Evolutionary conservation across 1,140 invertebrate genomes (phyloP).

Genomic region (Temnothorax curvispinosus): DNA sequence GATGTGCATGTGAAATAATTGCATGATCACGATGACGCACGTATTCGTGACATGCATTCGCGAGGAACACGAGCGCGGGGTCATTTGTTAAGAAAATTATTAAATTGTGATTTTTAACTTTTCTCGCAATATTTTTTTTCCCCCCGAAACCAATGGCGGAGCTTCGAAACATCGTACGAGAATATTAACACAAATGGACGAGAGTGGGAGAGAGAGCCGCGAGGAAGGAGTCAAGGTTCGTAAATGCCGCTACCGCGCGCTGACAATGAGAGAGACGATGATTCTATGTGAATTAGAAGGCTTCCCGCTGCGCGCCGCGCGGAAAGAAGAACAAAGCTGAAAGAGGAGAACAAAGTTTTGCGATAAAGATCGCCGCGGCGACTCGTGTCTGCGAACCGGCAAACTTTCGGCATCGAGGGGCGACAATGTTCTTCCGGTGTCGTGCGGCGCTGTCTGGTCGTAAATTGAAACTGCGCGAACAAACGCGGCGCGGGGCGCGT

Average conservation of each 20-base stretch:
- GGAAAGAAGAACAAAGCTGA: conserved; percentile 55
- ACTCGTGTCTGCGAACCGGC: conserved; percentile 46
- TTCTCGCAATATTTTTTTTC: neutral
- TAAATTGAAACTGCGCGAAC: conserved; percentile 59
- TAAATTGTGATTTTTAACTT: neutral
- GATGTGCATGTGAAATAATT: neutral
- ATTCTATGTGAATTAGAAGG: conserved; percentile 58
- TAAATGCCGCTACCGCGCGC: conserved; percentile 32
- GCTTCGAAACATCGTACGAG: neutral
- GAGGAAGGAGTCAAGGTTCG: conserved; percentile 14
- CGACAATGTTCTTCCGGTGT: conserved; percentile 62
- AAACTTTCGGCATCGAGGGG: conserved; percentile 60
- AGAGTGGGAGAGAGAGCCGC: neutral
- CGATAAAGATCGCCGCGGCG: conserved; percentile 62
- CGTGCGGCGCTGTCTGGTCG: conserved; percentile 53
- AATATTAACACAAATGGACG: neutral
- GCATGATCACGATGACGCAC: neutral
- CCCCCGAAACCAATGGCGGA: neutral
- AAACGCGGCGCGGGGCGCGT: conserved; percentile 47
- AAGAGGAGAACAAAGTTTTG: conserved; percentile 54
- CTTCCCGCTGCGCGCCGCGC: conserved; percentile 42
- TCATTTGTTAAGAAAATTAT: neutral
- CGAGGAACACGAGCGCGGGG: no score
- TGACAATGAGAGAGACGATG: conserved; percentile 14
- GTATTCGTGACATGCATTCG: neutral